These are phyloP conservation scores for Pygoscelis antarcticus DNA, from an alignment of 2,113 vertebrate species.

Conservation along the genomic window DNA sequence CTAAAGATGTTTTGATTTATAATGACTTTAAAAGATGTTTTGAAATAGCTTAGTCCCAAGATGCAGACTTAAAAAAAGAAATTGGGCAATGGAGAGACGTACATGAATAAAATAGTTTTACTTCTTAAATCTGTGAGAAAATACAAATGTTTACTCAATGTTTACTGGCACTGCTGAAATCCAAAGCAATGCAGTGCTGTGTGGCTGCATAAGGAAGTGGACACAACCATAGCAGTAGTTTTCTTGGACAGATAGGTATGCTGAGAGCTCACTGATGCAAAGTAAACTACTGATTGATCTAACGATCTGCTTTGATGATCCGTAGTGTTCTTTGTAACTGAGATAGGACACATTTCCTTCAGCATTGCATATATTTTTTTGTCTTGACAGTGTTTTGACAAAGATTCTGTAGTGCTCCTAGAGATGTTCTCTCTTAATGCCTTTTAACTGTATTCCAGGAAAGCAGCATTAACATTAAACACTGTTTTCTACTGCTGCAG, in stretches of 20 bases:
- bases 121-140: not conserved
- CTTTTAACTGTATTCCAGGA: slow-evolving; percentile 1
- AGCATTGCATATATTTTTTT: not conserved
- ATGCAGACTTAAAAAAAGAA: not conserved
- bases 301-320: not conserved
- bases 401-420: not conserved
- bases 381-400: slow-evolving; percentile 43
- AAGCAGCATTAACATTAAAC: slow-evolving; percentile 9
- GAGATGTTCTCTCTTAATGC: not conserved
- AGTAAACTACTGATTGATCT: not conserved
- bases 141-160: not conserved
- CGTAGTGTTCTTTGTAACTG: not conserved
- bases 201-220: not conserved
- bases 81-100: not conserved
- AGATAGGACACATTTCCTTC: not conserved
- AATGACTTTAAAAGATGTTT: not conserved
- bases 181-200: not conserved
- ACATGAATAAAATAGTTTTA: not conserved
- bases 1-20: not conserved
- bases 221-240: not conserved
- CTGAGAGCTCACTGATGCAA: not conserved
- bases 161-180: slow-evolving; percentile 2
- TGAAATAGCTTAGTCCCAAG: not conserved
- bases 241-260: not conserved
- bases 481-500: slow-evolving; percentile 27